phyloP scores from a whole-genome alignment of 1,140 invertebrate species.

The Bombus impatiens region DNA sequence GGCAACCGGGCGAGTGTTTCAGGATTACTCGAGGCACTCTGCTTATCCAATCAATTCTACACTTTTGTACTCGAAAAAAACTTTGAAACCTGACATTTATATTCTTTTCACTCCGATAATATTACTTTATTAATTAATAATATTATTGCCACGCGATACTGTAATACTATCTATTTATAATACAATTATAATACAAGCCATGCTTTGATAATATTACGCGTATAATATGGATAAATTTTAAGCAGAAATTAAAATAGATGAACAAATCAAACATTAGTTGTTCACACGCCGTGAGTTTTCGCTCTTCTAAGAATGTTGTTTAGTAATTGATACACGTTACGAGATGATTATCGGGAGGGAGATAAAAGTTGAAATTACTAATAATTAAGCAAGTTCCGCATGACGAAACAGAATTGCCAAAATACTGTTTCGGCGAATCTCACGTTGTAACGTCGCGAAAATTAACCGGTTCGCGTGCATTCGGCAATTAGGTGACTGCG shows the following conservation, averaged over 20 bases:
- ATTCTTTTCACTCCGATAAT: no score
- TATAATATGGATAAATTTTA: background rate
- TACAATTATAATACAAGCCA: no score
- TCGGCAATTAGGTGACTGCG: slow-evolving; percentile 55
- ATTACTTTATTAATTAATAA: no score
- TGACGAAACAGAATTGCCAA: background rate
- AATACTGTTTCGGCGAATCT: background rate
- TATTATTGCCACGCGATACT: no score
- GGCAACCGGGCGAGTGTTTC: background rate
- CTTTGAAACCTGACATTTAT: no score
- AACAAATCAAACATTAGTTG: background rate
- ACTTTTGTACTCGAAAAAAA: no score
- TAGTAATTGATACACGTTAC: background rate
- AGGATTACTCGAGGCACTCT: background rate
- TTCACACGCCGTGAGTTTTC: background rate
- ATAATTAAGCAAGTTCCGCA: background rate
- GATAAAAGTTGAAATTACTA: background rate
- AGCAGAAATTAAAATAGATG: background rate
- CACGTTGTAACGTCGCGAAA: background rate
- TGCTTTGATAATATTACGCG: background rate
- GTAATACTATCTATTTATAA: no score
- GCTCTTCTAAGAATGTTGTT: background rate
- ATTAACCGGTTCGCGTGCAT: slow-evolving; percentile 23
- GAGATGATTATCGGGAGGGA: background rate
- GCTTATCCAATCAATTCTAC: background rate